Evolutionary conservation across 2,888 invertebrate genomes (phyloP).

Genomic region (Prenolepis imparis): DNA sequence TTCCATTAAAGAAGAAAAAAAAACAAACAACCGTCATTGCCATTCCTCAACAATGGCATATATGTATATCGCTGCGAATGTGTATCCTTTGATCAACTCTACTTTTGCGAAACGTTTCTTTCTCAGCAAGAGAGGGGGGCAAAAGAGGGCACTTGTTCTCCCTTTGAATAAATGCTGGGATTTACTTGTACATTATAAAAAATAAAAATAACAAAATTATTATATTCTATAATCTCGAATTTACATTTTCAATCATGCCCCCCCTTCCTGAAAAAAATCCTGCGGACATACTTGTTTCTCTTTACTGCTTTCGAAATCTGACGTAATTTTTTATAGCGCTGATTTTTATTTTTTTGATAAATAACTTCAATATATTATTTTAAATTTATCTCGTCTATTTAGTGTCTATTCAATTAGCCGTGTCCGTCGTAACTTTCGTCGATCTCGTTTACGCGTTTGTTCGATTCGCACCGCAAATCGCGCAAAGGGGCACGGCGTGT

Average conservation of each 20-base stretch:
- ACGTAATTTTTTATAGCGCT: neutral
- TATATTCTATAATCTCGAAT: no score
- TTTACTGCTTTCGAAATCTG: neutral
- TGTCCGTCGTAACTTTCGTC: slow-evolving; percentile 20
- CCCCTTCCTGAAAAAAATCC: no score
- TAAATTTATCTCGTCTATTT: neutral
- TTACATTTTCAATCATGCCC: no score
- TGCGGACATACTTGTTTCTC: neutral
- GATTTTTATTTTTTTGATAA: neutral
- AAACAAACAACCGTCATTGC: neutral
- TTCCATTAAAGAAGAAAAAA: neutral
- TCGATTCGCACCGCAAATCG: slow-evolving; percentile 24
- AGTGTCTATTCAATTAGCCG: slow-evolving; percentile 16
- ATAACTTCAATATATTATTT: neutral
- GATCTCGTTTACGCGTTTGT: slow-evolving; percentile 30
- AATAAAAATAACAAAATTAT: no score
- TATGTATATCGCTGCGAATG: neutral
- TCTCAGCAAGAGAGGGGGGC: no score
- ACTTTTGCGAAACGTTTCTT: neutral
- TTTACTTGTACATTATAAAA: no score
- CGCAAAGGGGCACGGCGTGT: neutral
- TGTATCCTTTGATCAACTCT: neutral
- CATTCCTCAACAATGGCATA: neutral
- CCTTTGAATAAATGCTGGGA: no score
- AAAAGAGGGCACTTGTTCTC: no score